Percentiles rank a stretch among this genome's conserved stretches.
Evolutionary conservation across 2,888 invertebrate species (phyloP).

Genomic region (Heliconius ismenius): DNA sequence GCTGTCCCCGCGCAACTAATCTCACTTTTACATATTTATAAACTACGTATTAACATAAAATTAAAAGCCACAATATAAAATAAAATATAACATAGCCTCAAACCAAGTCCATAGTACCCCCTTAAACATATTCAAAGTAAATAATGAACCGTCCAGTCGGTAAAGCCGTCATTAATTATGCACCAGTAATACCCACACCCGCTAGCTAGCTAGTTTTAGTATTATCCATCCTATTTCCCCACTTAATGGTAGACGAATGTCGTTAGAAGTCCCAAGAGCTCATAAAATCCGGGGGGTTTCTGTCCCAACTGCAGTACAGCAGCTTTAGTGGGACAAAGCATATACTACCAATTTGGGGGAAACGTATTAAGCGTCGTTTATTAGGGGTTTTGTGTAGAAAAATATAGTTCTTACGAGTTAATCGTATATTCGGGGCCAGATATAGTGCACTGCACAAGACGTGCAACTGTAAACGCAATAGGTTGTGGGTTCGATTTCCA

Average conservation of each 20-base stretch:
- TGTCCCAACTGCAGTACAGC: conserved; percentile 55
- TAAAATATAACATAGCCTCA: not conserved
- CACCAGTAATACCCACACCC: conserved; percentile 60
- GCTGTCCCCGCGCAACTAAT: too few species aligned
- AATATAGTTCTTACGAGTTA: not conserved
- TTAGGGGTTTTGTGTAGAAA: not conserved
- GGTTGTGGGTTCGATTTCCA: too few species aligned
- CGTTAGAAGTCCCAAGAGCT: conserved; percentile 74
- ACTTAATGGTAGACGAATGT: conserved; percentile 77
- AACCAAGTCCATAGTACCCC: not conserved
- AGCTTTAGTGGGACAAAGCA: conserved; percentile 44
- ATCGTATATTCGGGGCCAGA: too few species aligned
- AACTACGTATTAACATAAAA: not conserved
- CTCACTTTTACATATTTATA: too few species aligned
- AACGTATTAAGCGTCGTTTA: not conserved
- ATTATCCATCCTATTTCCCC: conserved; percentile 73
- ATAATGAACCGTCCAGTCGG: conserved; percentile 46
- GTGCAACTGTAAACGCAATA: too few species aligned
- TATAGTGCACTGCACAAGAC: too few species aligned
- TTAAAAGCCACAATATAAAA: not conserved
- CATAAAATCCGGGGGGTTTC: conserved; percentile 69
- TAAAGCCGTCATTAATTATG: conserved; percentile 66
- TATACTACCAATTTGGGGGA: conserved; percentile 24
- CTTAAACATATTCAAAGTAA: conserved; percentile 20
- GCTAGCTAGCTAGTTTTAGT: conserved; percentile 59